Evolutionary conservation across 2,888 invertebrate species (phyloP).

Genomic region (Zygogramma bicolorata): DNA sequence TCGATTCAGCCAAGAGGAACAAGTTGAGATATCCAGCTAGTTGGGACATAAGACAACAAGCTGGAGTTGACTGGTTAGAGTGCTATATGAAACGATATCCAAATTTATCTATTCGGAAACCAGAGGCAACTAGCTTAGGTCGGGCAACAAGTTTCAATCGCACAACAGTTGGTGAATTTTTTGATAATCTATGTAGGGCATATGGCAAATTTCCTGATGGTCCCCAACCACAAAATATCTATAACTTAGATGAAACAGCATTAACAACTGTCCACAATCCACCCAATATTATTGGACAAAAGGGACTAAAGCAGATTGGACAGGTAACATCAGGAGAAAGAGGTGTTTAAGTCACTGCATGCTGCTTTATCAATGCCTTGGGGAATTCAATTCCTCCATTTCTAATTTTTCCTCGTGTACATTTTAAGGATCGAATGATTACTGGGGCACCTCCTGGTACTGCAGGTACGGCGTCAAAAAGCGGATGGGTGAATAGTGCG

Average conservation of each 20-base stretch:
- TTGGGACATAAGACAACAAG: neutral
- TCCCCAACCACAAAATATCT: too few species aligned
- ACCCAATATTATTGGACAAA: conserved; percentile 5
- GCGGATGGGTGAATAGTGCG: too few species aligned
- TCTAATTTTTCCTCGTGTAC: neutral
- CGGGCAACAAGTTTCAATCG: too few species aligned
- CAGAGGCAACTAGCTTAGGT: too few species aligned
- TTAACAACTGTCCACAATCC: conserved; percentile 10
- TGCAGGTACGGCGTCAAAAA: too few species aligned
- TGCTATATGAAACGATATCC: conserved; percentile 6
- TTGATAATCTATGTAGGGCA: too few species aligned
- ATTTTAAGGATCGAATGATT: neutral
- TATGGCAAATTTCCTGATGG: too few species aligned
- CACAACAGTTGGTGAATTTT: too few species aligned
- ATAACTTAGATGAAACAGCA: conserved; percentile 15
- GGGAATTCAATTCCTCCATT: neutral
- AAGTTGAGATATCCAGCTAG: neutral
- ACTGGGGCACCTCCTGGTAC: neutral
- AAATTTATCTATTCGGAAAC: conserved; percentile 5
- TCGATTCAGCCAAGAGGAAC: too few species aligned
- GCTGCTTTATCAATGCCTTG: neutral
- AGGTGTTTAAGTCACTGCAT: conserved; percentile 4
- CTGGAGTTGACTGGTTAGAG: conserved; percentile 7
- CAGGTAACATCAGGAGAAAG: neutral
- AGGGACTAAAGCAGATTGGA: neutral